phyloP scores from a whole-genome alignment of 1,140 invertebrate species.

The Cecropterus lyciades region DNA sequence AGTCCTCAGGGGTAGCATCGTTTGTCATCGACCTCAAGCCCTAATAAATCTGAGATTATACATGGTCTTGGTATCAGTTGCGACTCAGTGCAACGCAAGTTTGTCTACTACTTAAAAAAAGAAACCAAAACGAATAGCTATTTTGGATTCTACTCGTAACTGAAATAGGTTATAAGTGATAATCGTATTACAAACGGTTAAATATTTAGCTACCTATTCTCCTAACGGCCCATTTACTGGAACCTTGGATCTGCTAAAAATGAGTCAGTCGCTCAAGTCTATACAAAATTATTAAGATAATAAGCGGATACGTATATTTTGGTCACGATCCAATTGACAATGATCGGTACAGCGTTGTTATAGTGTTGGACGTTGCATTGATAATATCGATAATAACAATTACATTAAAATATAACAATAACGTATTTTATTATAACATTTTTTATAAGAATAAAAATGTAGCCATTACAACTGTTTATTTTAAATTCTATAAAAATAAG shows the following conservation, averaged over 20 bases:
- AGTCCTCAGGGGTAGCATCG: no score
- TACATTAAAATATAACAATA: constrained; percentile 21
- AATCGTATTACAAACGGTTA: constrained; percentile 20
- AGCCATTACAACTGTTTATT: no score
- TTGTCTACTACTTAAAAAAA: no score
- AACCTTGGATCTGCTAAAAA: constrained; percentile 76
- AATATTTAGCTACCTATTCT: constrained; percentile 33
- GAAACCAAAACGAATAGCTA: no score
- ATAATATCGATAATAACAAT: constrained; percentile 39
- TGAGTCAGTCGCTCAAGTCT: constrained; percentile 75
- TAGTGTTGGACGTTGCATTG: constrained; percentile 43
- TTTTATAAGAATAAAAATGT: no score
- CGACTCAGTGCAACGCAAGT: no score
- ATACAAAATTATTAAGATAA: constrained; percentile 82
- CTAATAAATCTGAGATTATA: no score
- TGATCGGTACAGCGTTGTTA: constrained; percentile 67
- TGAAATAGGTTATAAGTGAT: neutral
- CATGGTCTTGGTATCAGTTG: no score
- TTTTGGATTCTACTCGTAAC: no score
- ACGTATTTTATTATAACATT: no score
- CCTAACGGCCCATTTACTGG: constrained; percentile 39
- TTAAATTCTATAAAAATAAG: no score
- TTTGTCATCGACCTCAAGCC: no score
- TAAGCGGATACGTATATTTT: constrained; percentile 82
- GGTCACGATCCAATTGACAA: constrained; percentile 83